A percentile compares a stretch with the other conserved stretches of the same genome.
Conservation (phyloP, 35 echinoderm and acorn worm genomes). For the Apostichopus californicus region DNA sequence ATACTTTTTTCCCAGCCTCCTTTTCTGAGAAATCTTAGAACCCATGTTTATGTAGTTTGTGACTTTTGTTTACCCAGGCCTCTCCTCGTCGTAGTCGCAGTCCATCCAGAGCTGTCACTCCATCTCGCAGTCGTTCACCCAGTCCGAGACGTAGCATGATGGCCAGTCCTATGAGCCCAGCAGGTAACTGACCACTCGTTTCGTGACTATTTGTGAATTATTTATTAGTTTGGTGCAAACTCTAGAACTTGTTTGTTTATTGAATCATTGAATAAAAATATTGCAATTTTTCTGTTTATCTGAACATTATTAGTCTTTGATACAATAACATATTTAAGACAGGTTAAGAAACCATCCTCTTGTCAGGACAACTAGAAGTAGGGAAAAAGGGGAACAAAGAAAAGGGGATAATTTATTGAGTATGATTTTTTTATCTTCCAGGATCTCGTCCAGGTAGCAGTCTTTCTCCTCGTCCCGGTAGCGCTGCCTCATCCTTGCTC, state of each 20-base stretch:
- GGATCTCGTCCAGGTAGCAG: constrained; percentile 66
- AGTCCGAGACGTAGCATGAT: constrained; percentile 73
- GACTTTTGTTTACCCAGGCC: constrained; percentile 9
- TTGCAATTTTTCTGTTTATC: no score
- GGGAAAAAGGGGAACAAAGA: no score
- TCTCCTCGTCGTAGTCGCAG: constrained; percentile 83
- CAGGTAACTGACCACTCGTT: constrained; percentile 39
- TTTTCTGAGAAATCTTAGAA: no score
- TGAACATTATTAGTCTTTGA: not conserved
- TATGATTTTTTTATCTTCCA: constrained; percentile 13
- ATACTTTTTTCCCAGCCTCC: no score
- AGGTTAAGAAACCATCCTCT: no score
- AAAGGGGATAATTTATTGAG: no score
- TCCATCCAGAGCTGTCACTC: constrained; percentile 64
- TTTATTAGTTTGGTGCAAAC: no score
- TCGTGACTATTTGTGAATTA: no score
- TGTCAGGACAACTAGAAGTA: no score
- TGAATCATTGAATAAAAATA: no score
- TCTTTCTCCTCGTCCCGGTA: constrained; percentile 46
- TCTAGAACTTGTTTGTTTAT: no score
- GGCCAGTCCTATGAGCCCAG: constrained; percentile 47
- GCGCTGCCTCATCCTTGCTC: constrained; percentile 39
- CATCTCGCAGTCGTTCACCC: constrained; percentile 74
- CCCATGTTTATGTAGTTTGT: not conserved
- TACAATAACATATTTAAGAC: no score